Evolutionary conservation across 2,888 invertebrate species (phyloP), one percentile per base, ranked within the genome.

Genomic region (Tipula vernalis): DNA sequence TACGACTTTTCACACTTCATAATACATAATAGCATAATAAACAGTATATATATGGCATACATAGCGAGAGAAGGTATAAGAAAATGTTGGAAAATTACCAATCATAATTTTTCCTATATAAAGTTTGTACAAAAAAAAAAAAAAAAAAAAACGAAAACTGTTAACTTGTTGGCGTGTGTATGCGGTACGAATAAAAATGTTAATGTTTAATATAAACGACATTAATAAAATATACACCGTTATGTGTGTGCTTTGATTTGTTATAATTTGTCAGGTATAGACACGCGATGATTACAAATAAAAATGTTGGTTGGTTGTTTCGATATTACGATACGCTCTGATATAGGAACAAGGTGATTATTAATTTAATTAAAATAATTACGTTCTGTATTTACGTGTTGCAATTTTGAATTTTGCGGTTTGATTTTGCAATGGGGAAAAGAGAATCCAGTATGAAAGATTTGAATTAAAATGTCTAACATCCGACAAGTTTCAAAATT

Each of bases 201-300:
- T 71, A 71, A 71, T 71, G 12, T 71, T 71, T 28, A 71, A 71
- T 71, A 71, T 28, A 28, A 28, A 71, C 71, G 39, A 84, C 84
- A 84, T 84, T 84, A 84, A 85, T 85, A 39, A 85, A 85, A 85
- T 85, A 85, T 42, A 44, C 85, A 44, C 28, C 85, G 85, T 85
- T 85, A 85, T 85, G 2, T 39, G 42, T 41, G 41, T 85, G 18
- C 18, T 85, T 85, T 85, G 85, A 85, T 85, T 85, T 85, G 85
- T 85, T 42, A 18, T 42, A 85, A 85, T 85, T 85, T 85, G 85
- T 85, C 85, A 85, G 85, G 13, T 1, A 85, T 85, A 42, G 85
- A 85, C 85, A 85, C 85, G 85, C 85, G 85, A 85, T 85, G 39
- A 44, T 44, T 85, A 44, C 39, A 84, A n/a, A n/a, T 10, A 44